Conservation (phyloP, 2,113 vertebrate species). For the Laticauda colubrina region DNA sequence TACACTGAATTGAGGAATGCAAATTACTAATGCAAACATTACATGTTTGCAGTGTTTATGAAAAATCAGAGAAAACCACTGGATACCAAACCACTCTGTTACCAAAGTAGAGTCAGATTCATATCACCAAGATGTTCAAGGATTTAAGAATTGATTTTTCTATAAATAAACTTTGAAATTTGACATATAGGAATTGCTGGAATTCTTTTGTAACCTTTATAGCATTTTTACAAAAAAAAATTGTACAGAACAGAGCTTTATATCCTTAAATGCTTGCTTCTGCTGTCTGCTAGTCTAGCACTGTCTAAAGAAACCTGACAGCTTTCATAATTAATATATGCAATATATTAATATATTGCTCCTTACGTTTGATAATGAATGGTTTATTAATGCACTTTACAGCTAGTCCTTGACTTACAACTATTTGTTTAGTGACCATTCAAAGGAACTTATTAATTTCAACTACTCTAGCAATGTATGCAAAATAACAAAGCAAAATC, state of each 20-base stretch:
- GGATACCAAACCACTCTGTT: background rate
- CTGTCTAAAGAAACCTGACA: background rate
- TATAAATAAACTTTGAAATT: background rate
- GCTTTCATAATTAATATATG: background rate
- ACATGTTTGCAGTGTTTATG: background rate
- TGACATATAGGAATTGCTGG: background rate
- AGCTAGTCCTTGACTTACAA: background rate
- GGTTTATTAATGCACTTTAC: background rate
- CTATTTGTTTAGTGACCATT: background rate
- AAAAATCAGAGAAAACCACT: background rate
- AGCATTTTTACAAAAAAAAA: background rate
- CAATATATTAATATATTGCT: background rate
- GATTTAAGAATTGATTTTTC: background rate
- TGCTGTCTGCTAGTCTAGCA: background rate
- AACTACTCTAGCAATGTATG: background rate
- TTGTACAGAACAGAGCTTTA: background rate
- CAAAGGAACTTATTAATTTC: background rate
- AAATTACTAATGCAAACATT: background rate
- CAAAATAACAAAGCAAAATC: background rate
- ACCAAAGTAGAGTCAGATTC: background rate
- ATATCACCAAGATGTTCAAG: background rate
- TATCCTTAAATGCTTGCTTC: background rate
- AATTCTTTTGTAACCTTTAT: background rate
- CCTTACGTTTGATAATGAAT: background rate
- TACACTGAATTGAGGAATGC: background rate